Percentiles rank a stretch among this genome's conserved stretches.
phyloP scores from a whole-genome alignment of 2,797 vertebrate genomes.

The Gymnothorax reevesii region DNA sequence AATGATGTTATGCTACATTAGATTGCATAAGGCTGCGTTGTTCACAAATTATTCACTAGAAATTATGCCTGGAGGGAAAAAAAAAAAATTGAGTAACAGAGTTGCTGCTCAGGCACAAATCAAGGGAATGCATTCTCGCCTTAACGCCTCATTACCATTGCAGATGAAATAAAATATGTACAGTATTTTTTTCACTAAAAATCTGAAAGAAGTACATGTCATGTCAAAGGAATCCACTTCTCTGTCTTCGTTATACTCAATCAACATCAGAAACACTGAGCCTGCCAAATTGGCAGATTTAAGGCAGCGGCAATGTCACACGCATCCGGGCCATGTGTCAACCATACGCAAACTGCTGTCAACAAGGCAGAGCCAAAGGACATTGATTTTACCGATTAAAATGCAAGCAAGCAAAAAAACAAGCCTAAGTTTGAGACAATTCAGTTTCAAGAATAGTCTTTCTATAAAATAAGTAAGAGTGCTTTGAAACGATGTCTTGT shows the following conservation, averaged over 20 bases:
- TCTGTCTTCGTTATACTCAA: conserved; percentile 2
- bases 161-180: neutral
- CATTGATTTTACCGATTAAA: neutral
- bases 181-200: neutral
- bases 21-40: neutral
- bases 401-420: neutral
- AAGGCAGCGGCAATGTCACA: neutral
- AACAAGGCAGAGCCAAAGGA: neutral
- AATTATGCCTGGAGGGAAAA: neutral
- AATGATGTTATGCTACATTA: neutral
- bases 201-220: conserved; percentile 4
- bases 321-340: neutral
- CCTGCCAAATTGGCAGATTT: neutral
- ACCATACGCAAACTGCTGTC: neutral
- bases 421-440: neutral
- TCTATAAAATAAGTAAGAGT: neutral
- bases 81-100: neutral
- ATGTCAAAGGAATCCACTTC: neutral
- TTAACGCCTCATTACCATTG: neutral
- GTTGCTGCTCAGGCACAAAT: neutral
- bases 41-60: neutral
- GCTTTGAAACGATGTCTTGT: neutral
- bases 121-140: neutral
- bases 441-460: neutral
- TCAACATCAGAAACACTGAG: conserved; percentile 10